Conservation (phyloP, 2,888 invertebrate species). For the Branchellion lobata region DNA sequence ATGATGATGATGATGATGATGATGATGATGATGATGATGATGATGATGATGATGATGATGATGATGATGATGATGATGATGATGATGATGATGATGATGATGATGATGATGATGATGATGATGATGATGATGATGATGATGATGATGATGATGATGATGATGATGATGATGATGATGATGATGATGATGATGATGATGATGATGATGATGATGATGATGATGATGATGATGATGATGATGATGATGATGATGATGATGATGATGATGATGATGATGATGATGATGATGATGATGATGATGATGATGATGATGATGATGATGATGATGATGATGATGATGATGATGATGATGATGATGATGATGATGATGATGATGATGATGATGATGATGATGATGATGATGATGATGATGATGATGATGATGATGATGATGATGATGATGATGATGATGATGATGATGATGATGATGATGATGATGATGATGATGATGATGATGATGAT, state of each 20-base stretch:
- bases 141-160: neutral
- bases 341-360: constrained; percentile 7
- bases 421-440: constrained; percentile 7
- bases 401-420: too few relatives aligned
- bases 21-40: constrained; percentile 7
- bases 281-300: constrained; percentile 7
- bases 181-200: too few relatives aligned
- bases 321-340: neutral
- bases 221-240: too few relatives aligned
- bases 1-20: too few relatives aligned
- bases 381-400: constrained; percentile 7
- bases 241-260: constrained; percentile 7
- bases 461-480: constrained; percentile 7
- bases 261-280: too few relatives aligned
- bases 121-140: constrained; percentile 1
- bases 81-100: too few relatives aligned
- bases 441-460: too few relatives aligned
- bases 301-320: constrained; percentile 1
- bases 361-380: too few relatives aligned
- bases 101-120: constrained; percentile 7
- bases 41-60: too few relatives aligned
- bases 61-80: constrained; percentile 7
- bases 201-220: constrained; percentile 7
- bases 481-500: constrained; percentile 1
- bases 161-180: constrained; percentile 7